These are phyloP conservation scores for pig (Sus scrofa) DNA, from an alignment of 2,113 vertebrate genomes.

Conservation along the genomic window DNA sequence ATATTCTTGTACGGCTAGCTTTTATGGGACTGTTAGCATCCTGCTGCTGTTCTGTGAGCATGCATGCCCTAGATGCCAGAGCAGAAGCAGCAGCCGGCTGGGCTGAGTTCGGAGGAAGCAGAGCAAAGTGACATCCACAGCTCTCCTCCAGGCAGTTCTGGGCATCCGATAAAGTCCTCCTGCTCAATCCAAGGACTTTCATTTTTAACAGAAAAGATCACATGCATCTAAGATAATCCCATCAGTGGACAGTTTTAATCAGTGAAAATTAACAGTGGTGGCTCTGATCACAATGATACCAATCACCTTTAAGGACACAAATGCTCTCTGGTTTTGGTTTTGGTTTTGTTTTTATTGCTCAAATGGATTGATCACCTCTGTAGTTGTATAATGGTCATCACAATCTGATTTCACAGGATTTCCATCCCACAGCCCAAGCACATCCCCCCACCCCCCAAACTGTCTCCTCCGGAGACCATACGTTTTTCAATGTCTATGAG, in stretches of 20 bases:
- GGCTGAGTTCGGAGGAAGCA: background rate
- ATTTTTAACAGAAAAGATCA: background rate
- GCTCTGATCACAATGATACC: background rate
- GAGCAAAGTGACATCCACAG: background rate
- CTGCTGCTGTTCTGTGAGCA: background rate
- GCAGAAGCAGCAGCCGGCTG: background rate
- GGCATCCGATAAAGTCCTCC: no score
- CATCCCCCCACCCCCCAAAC: no score
- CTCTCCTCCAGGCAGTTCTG: no score
- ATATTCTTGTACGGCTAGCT: rapidly evolving
- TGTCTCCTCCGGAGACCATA: no score
- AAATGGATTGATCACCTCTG: no score
- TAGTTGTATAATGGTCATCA: no score
- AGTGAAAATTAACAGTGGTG: background rate
- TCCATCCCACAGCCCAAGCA: no score
- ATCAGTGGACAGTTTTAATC: background rate
- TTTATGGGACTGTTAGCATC: background rate
- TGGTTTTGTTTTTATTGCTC: no score
- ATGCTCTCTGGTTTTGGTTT: background rate
- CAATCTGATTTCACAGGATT: no score
- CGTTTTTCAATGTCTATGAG: no score
- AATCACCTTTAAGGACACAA: background rate
- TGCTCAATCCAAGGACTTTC: no score
- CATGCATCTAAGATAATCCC: background rate
- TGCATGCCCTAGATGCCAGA: rapidly evolving